A percentile compares a stretch with the other conserved stretches of the same genome.
These are phyloP conservation scores for Calliphora vomitoria DNA, from an alignment of 2,888 invertebrate species.

Conservation along the genomic window DNA sequence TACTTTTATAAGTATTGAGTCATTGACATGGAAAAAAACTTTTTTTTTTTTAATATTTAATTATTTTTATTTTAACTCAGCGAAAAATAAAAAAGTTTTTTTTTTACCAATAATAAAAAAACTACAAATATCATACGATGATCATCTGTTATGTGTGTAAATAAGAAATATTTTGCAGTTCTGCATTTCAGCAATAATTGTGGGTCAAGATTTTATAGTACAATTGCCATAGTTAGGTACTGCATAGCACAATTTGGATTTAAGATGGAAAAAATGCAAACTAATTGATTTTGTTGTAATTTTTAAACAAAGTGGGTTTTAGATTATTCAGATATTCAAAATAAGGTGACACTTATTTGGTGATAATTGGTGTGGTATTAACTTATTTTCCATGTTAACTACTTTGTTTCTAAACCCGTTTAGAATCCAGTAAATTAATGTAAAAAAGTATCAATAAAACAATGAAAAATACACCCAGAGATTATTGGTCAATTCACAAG, in stretches of 20 bases:
- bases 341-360: not conserved
- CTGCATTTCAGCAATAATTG: slow-evolving; percentile 57
- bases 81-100: not conserved
- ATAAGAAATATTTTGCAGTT: slow-evolving; percentile 25
- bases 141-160: not conserved
- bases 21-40: slow-evolving; percentile 58
- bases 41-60: slow-evolving; percentile 9
- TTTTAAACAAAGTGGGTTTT: slow-evolving; percentile 6
- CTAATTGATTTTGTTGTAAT: slow-evolving; percentile 18
- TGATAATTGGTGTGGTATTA: no score
- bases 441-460: no score
- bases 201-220: slow-evolving; percentile 63
- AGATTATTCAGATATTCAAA: not conserved
- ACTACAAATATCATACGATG: slow-evolving; percentile 46
- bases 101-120: not conserved
- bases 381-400: no score
- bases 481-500: no score
- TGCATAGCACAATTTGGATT: not conserved
- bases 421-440: no score
- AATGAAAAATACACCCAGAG: no score
- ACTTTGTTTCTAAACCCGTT: no score
- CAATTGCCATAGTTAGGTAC: slow-evolving; percentile 14
- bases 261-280: not conserved
- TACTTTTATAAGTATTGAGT: slow-evolving; percentile 59
- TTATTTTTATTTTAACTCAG: slow-evolving; percentile 11